Percentiles rank a stretch among this genome's conserved stretches.
Evolutionary conservation across 2,113 vertebrate species (phyloP).

Genomic region (Austrofundulus limnaeus): DNA sequence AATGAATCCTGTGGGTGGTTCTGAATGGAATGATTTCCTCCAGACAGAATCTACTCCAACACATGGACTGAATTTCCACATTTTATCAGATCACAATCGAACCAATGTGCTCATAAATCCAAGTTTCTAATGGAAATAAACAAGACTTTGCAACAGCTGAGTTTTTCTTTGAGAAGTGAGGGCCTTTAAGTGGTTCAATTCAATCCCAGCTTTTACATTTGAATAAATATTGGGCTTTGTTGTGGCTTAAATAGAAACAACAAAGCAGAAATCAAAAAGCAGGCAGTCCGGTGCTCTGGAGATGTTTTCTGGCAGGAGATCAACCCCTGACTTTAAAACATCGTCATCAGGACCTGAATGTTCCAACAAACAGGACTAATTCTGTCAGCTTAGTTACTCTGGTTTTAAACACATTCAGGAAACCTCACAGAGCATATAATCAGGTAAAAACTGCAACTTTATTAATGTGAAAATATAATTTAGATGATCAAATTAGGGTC

Average conservation of each 20-base stretch:
- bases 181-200: conserved; percentile 21
- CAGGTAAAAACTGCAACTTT: too few species aligned
- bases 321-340: too few species aligned
- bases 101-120: neutral
- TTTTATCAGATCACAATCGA: conserved; percentile 5
- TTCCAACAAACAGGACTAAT: too few species aligned
- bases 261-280: conserved; percentile 28
- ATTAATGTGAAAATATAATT: too few species aligned
- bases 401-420: too few species aligned
- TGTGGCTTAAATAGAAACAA: conserved; percentile 12
- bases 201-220: neutral
- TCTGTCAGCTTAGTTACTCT: too few species aligned
- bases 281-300: conserved; percentile 2
- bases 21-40: neutral
- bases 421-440: too few species aligned
- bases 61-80: neutral
- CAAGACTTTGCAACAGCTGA: neutral
- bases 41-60: too few species aligned
- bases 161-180: neutral
- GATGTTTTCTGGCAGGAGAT: conserved; percentile 9
- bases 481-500: too few species aligned
- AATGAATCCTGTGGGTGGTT: neutral
- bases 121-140: neutral
- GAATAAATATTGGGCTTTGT: conserved; percentile 26
- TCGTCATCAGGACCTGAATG: conserved; percentile 2